A percentile compares a stretch with the other conserved stretches of the same genome.
phyloP scores from a whole-genome alignment of 2,113 vertebrate species.

The Pseudopipra pipra region DNA sequence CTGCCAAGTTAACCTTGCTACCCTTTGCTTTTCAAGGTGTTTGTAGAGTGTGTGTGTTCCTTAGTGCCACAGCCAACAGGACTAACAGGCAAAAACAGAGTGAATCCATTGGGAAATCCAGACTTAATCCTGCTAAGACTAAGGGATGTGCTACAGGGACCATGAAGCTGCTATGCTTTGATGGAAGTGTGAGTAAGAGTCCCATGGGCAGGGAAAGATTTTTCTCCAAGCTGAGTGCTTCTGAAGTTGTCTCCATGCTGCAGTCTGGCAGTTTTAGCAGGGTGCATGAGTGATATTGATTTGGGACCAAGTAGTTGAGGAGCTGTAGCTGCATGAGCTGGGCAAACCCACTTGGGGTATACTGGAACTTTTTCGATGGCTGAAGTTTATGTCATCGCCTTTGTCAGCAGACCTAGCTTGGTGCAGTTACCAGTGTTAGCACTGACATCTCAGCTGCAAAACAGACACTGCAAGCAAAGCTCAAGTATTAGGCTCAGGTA shows the following conservation, averaged over 20 bases:
- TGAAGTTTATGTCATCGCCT: background rate
- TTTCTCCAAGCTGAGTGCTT: background rate
- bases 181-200: background rate
- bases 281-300: background rate
- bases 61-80: background rate
- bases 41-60: background rate
- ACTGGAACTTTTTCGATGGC: background rate
- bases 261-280: background rate
- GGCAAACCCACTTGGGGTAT: background rate
- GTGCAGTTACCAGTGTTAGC: background rate
- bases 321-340: background rate
- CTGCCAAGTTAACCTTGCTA: background rate
- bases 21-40: background rate
- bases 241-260: background rate
- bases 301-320: background rate
- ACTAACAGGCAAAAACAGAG: background rate
- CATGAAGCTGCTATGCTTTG: background rate
- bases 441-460: background rate
- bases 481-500: background rate
- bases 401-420: background rate
- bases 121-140: background rate
- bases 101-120: background rate
- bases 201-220: background rate
- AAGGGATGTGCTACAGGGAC: background rate
- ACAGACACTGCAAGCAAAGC: background rate